Evolutionary conservation across 1,140 invertebrate genomes (phyloP).

Genomic region (Anagrus nilaparvatae): DNA sequence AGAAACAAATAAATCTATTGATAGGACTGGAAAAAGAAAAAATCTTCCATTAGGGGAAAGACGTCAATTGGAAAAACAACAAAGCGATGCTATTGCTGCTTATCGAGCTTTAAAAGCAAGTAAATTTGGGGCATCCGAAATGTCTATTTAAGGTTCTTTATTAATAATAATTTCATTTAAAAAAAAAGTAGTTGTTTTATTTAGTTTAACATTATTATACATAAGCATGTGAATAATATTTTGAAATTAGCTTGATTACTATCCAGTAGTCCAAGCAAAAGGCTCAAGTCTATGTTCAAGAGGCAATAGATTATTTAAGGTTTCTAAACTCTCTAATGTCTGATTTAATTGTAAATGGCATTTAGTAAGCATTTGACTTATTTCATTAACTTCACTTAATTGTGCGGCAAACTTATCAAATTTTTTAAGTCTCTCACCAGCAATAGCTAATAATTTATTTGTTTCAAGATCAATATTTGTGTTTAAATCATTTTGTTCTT

Average conservation of each 20-base stretch:
- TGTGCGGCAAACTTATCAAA: slow-evolving; percentile 78
- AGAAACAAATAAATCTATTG: slow-evolving; percentile 20
- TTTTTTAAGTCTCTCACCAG: slow-evolving; percentile 72
- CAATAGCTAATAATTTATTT: slow-evolving; percentile 52
- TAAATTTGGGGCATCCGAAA: slow-evolving; percentile 20
- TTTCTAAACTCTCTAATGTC: slow-evolving; percentile 74
- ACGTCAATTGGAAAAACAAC: slow-evolving; percentile 47
- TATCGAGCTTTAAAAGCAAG: slow-evolving; percentile 47
- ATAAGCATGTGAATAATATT: neutral
- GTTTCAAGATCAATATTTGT: slow-evolving; percentile 57
- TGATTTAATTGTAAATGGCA: slow-evolving; percentile 77
- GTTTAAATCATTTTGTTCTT: slow-evolving; percentile 30
- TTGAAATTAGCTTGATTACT: slow-evolving; percentile 24
- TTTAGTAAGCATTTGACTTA: slow-evolving; percentile 59
- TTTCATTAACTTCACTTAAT: slow-evolving; percentile 65
- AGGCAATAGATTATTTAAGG: slow-evolving; percentile 74
- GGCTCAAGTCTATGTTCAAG: slow-evolving; percentile 76
- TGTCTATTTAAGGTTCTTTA: slow-evolving; percentile 12
- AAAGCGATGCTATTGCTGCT: slow-evolving; percentile 47
- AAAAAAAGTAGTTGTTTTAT: no score
- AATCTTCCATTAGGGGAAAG: slow-evolving; percentile 45
- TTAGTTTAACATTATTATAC: no score
- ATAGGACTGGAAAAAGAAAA: slow-evolving; percentile 48
- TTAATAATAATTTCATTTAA: no score
- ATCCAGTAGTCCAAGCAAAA: slow-evolving; percentile 81